Conservation (phyloP, 2,797 vertebrate genomes). For the Helicolenus hilgendorfi region DNA sequence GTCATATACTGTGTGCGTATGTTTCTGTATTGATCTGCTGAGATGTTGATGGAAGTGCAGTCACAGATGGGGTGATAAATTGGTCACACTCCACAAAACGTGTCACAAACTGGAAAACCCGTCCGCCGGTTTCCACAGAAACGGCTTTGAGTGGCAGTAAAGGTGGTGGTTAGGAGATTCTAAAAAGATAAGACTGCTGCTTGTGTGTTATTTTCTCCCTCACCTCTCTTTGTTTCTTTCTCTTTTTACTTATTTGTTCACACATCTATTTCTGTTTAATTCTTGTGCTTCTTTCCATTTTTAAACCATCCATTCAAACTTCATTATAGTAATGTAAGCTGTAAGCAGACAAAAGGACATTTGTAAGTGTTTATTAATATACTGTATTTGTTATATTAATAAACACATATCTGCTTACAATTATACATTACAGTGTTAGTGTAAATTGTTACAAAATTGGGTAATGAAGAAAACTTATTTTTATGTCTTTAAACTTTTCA, state of each 20-base stretch:
- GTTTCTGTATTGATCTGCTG: constrained; percentile 22
- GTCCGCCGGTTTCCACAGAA: constrained; percentile 24
- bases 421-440: neutral
- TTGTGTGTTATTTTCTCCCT: neutral
- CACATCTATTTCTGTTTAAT: neutral
- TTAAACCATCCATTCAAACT: neutral
- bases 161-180: neutral
- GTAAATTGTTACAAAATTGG: neutral
- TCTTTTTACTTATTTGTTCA: neutral
- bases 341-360: neutral
- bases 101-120: constrained; percentile 37
- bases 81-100: constrained; percentile 41
- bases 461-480: neutral
- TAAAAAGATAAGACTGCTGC: neutral
- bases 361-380: too few species aligned
- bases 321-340: neutral
- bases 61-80: constrained; percentile 51
- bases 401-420: neutral
- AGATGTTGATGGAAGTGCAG: constrained; percentile 20
- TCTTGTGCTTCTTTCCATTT: neutral
- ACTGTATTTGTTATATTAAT: too few species aligned
- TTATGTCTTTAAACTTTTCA: neutral
- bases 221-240: neutral
- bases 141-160: constrained; percentile 32
- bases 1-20: neutral